phyloP scores from a whole-genome alignment of 2,888 invertebrate species.

The Caradrina clavipalpis region DNA sequence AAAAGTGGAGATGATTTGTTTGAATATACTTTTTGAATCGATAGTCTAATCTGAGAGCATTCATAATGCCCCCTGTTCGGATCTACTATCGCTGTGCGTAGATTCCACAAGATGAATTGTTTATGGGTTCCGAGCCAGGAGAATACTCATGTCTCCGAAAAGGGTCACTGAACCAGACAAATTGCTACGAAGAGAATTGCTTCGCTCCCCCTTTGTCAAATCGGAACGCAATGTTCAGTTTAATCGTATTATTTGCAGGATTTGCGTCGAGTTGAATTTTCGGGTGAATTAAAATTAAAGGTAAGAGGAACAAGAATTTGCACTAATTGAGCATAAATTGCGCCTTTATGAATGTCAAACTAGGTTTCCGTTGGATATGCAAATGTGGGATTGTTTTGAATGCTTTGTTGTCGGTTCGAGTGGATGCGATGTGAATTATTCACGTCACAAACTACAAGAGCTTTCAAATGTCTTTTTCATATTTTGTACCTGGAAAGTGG shows the following conservation, averaged over 20 bases:
- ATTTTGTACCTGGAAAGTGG: slow-evolving; percentile 61
- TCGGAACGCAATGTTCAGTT: slow-evolving; percentile 73
- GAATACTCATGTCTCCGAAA: slow-evolving; percentile 73
- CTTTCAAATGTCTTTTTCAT: slow-evolving; percentile 71
- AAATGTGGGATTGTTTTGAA: slow-evolving; percentile 73
- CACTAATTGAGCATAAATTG: slow-evolving; percentile 76
- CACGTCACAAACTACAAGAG: slow-evolving; percentile 68
- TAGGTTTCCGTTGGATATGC: slow-evolving; percentile 71
- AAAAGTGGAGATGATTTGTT: slow-evolving; percentile 76
- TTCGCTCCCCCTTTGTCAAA: slow-evolving; percentile 76
- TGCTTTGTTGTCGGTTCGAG: slow-evolving; percentile 64
- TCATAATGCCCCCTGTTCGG: slow-evolving; percentile 71
- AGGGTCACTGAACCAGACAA: slow-evolving; percentile 84
- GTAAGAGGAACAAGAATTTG: slow-evolving; percentile 69
- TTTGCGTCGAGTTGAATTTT: slow-evolving; percentile 76
- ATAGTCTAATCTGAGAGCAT: slow-evolving; percentile 74
- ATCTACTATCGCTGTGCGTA: slow-evolving; percentile 72
- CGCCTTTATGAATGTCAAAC: slow-evolving; percentile 74
- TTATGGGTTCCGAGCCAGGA: slow-evolving; percentile 73
- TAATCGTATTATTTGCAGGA: slow-evolving; percentile 82
- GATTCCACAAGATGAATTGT: slow-evolving; percentile 81
- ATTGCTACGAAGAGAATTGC: slow-evolving; percentile 77
- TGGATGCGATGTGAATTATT: slow-evolving; percentile 72
- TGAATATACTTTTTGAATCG: slow-evolving; percentile 76
- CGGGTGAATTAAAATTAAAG: slow-evolving; percentile 73